phyloP scores from a whole-genome alignment of 2,113 vertebrate species.

The Pachycephala philippinensis region DNA sequence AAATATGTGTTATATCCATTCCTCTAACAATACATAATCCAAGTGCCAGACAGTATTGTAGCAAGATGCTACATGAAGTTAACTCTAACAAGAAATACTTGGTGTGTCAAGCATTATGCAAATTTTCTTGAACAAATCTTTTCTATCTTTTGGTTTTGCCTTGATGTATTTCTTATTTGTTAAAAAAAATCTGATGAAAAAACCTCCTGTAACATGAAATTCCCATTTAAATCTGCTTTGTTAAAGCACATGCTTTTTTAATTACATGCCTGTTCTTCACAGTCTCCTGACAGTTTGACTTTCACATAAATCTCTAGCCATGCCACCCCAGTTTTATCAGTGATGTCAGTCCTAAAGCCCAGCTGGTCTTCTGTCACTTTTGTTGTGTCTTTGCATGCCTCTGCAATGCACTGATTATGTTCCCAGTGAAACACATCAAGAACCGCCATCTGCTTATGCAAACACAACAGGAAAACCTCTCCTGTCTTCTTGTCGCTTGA shows the following conservation, averaged over 20 bases:
- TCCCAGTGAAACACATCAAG: neutral
- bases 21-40: neutral
- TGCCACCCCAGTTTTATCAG: neutral
- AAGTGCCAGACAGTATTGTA: neutral
- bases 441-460: neutral
- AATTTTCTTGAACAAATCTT: neutral
- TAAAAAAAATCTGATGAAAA: neutral
- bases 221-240: neutral
- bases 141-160: neutral
- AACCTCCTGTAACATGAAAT: neutral
- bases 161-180: neutral
- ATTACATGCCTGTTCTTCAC: neutral
- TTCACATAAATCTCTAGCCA: neutral
- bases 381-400: neutral
- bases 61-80: neutral
- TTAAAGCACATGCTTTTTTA: neutral
- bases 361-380: slow-evolving; percentile 37
- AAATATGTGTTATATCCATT: neutral
- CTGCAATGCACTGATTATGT: neutral
- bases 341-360: neutral
- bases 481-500: neutral
- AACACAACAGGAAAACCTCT: slow-evolving; percentile 7
- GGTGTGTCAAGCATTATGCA: neutral
- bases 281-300: neutral
- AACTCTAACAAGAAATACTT: neutral